Evolutionary conservation across 2,888 invertebrate genomes (phyloP).

Genomic region (Philhelius pedissequus): DNA sequence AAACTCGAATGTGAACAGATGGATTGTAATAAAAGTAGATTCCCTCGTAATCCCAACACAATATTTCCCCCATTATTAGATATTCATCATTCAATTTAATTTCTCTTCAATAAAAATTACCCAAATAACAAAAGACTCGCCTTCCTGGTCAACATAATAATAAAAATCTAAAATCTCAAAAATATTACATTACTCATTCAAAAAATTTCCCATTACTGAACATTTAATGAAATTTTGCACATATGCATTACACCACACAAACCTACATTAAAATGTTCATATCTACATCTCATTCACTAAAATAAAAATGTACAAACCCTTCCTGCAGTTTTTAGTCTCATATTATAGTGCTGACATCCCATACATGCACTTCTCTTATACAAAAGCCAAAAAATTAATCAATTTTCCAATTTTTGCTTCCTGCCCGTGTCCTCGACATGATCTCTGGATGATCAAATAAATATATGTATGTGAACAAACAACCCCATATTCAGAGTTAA

Average conservation of each 20-base stretch:
- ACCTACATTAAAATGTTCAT: too few relatives aligned
- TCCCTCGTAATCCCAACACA: neutral
- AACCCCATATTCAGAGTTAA: conserved; percentile 3
- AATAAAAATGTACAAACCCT: neutral
- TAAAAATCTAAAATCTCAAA: conserved; percentile 42
- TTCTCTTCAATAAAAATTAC: conserved; percentile 1
- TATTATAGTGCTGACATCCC: conserved; percentile 43
- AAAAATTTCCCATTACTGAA: neutral
- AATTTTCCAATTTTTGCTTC: conserved; percentile 68
- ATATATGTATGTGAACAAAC: conserved; percentile 60
- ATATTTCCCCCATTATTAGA: neutral
- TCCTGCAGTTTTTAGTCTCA: neutral
- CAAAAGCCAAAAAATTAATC: conserved; percentile 60
- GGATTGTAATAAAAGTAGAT: neutral
- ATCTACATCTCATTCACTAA: neutral
- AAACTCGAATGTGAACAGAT: conserved; percentile 34
- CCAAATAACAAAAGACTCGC: conserved; percentile 20
- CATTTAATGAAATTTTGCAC: conserved; percentile 32
- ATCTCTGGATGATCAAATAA: conserved; percentile 68
- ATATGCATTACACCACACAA: conserved; percentile 33
- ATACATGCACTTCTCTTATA: conserved; percentile 29
- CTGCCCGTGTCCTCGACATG: conserved; percentile 56
- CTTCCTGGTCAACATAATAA: conserved; percentile 36
- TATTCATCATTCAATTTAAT: neutral
- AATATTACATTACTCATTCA: conserved; percentile 54